Percentiles rank a stretch among this genome's conserved stretches.
phyloP scores from a whole-genome alignment of 1,140 invertebrate genomes.

The Zophobas atratus region DNA sequence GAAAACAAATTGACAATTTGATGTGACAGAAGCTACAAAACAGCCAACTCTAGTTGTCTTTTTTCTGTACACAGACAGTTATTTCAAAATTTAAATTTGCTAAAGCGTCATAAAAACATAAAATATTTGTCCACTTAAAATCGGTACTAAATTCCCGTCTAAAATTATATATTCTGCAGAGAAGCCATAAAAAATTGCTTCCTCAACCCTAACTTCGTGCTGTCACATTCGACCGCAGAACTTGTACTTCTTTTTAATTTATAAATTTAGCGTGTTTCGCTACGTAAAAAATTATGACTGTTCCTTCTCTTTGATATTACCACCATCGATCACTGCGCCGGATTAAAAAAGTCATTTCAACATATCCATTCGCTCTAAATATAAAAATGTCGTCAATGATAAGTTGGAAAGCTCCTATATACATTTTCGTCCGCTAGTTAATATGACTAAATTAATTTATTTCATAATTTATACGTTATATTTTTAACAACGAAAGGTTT shows the following conservation, averaged over 20 bases:
- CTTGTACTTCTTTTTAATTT: not conserved
- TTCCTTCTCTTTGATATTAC: not conserved
- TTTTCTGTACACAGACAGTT: no score
- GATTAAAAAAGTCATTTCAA: not conserved
- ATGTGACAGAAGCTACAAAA: no score
- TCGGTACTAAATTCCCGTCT: no score
- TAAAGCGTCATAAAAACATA: no score
- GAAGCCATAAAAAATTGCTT: not conserved
- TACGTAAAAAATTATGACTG: not conserved
- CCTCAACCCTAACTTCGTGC: not conserved
- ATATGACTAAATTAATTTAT: not conserved
- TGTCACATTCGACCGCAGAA: no score
- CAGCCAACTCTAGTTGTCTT: no score
- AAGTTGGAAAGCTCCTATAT: conserved; percentile 1
- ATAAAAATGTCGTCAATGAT: not conserved
- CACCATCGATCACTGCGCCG: not conserved
- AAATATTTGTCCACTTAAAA: no score
- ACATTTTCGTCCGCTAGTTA: conserved; percentile 14
- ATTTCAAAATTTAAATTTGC: no score
- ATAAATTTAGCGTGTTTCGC: not conserved
- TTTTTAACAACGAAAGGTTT: not conserved
- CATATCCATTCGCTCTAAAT: not conserved
- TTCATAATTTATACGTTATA: conserved; percentile 17
- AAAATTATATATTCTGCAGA: no score
- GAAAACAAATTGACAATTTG: no score